These are phyloP conservation scores for Osmoderma eremita DNA, from an alignment of 2,888 invertebrate genomes.

Conservation along the genomic window DNA sequence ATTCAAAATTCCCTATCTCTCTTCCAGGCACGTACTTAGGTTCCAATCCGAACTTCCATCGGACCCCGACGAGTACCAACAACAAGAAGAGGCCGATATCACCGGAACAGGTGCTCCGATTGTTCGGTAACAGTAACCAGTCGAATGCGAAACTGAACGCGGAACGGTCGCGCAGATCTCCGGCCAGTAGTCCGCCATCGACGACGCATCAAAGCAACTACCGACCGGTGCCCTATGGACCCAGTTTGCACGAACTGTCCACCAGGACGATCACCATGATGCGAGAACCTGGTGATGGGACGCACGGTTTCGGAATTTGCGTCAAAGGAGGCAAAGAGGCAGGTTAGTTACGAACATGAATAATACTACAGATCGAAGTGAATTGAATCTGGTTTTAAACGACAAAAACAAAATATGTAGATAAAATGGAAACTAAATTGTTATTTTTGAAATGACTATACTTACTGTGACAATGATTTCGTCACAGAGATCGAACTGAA, in stretches of 20 bases:
- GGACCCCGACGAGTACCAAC: constrained; percentile 62
- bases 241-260: constrained; percentile 77
- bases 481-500: no score
- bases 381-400: no score
- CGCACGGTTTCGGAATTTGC: constrained; percentile 89
- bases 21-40: constrained; percentile 76
- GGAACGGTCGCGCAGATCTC: constrained; percentile 66
- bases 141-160: constrained; percentile 54
- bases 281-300: constrained; percentile 80
- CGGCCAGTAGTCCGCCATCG: constrained; percentile 81
- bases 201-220: constrained; percentile 76
- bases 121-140: constrained; percentile 57
- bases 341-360: constrained; percentile 66
- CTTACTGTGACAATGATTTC: no score
- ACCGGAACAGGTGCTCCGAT: constrained; percentile 75
- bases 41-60: constrained; percentile 69
- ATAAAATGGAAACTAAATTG: no score
- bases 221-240: constrained; percentile 62
- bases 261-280: constrained; percentile 89
- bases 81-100: constrained; percentile 84
- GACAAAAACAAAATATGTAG: no score
- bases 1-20: not conserved
- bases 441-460: no score
- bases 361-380: no score
- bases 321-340: constrained; percentile 92